Percentiles rank a stretch among this genome's conserved stretches.
phyloP scores from a whole-genome alignment of 2,113 vertebrate species.

The Muntiacus reevesi region DNA sequence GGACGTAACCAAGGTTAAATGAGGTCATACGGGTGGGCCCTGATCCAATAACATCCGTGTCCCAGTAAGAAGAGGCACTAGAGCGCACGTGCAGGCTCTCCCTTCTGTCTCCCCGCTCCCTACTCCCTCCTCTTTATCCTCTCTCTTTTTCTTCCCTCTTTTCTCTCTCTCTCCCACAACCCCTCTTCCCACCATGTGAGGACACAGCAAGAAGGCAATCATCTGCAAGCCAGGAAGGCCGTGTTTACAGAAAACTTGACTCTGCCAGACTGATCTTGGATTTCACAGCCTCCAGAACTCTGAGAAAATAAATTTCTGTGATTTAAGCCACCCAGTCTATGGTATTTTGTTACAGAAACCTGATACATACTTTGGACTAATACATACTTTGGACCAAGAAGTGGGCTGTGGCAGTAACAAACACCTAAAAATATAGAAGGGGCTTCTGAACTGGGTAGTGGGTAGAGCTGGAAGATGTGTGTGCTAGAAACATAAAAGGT shows the following conservation, averaged over 20 bases:
- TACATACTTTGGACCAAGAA: background rate
- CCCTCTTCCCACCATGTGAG: background rate
- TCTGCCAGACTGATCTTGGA: background rate
- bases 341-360: background rate
- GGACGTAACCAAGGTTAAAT: background rate
- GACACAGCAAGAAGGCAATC: background rate
- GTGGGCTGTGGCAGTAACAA: background rate
- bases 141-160: too few relatives aligned
- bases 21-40: background rate
- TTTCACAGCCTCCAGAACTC: background rate
- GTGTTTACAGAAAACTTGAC: background rate
- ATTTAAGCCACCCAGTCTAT: background rate
- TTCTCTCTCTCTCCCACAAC: too few relatives aligned
- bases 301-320: background rate
- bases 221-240: background rate
- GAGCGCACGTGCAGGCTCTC: rapidly evolving
- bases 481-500: background rate
- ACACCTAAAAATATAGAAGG: background rate
- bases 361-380: too few relatives aligned
- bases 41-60: background rate
- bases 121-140: background rate
- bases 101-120: background rate
- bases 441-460: background rate
- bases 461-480: background rate
- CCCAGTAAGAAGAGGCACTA: background rate